Base-by-base conservation (phyloP, 2,113 vertebrate genomes). In the Nothocercus julius region DNA sequence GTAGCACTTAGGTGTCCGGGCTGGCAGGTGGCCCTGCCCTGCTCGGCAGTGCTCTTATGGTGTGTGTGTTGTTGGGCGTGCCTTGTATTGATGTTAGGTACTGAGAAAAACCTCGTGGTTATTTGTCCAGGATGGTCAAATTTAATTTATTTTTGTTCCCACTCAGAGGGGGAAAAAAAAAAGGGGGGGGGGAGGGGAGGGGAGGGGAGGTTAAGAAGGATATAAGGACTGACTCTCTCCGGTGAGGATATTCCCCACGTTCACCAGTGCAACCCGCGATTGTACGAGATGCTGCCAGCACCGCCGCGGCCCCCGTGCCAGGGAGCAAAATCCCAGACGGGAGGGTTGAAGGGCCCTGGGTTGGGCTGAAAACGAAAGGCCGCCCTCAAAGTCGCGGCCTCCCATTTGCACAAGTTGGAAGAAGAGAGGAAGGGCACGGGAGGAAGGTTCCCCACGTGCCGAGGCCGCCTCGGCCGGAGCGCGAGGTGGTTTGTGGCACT, bases 21-120 rank as follows among this genome's bases (percentile, higher is more conserved):
- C 36, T 8, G 72, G 94, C 75, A 5, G 44, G 40, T 32, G 3
- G 76, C 80, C 95, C 78, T 59, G 44, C 92, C 94, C 92, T 63
- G 91, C 93, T 64, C 91, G 72, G 96, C 95, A 84, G 96, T 90
- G 96, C 95, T 96, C 91, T 73, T 92, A 63, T 51, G 82, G 83
- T 93, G 95, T 94, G 95, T 92, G 97, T 96, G 91, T 94, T 91
- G 95, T 92, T 96, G 95, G 97, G 92, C 93, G 95, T 94, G 96
- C 96, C 95, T 95, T 96, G 96, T 96, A 59, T 95, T 94, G 89
- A 85, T 95, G 94, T 97, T 97, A 96, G 98, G 98, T 98, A 98
- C 98, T 98, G 97, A 94, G 88, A 90, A 96, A 94, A 93, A 97
- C 95, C 96, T 96, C 85, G 94, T 92, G 96, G 96, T 92, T 93